These are phyloP conservation scores for Pimpla rufipes DNA, from an alignment of 2,888 invertebrate species.

Conservation along the genomic window DNA sequence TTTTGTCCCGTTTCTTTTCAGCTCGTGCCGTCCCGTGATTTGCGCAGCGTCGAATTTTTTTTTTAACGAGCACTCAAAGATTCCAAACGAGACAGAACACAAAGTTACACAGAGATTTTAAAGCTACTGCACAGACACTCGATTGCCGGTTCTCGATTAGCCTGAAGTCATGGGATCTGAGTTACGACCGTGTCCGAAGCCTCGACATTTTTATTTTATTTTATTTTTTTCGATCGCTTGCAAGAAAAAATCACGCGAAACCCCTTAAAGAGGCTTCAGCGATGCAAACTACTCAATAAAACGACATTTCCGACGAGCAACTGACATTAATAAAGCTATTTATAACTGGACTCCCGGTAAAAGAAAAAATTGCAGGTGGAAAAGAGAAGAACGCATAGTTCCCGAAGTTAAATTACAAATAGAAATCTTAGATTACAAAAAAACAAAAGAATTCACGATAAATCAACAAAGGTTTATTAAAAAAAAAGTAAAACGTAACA, in stretches of 20 bases:
- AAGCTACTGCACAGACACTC: not conserved
- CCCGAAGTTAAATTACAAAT: not conserved
- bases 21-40: not conserved
- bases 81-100: constrained; percentile 11
- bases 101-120: constrained; percentile 18
- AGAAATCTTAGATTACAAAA: constrained; percentile 2
- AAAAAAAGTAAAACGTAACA: constrained; percentile 7
- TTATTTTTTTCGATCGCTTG: constrained; percentile 21
- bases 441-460: not conserved
- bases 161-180: constrained; percentile 1
- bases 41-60: not conserved
- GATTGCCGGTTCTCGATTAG: not conserved
- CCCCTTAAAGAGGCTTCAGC: constrained; percentile 16
- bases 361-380: not conserved
- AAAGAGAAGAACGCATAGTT: not conserved
- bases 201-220: not conserved
- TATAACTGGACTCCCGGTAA: not conserved
- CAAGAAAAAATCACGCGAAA: constrained; percentile 22
- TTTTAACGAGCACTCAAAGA: constrained; percentile 10
- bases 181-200: constrained; percentile 3
- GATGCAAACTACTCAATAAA: not conserved
- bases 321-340: not conserved
- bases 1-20: not conserved
- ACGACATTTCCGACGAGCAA: not conserved
- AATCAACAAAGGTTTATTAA: constrained; percentile 11